These are phyloP conservation scores for Tricholaema leucomelas DNA, from an alignment of 2,113 vertebrate species.

Conservation along the genomic window DNA sequence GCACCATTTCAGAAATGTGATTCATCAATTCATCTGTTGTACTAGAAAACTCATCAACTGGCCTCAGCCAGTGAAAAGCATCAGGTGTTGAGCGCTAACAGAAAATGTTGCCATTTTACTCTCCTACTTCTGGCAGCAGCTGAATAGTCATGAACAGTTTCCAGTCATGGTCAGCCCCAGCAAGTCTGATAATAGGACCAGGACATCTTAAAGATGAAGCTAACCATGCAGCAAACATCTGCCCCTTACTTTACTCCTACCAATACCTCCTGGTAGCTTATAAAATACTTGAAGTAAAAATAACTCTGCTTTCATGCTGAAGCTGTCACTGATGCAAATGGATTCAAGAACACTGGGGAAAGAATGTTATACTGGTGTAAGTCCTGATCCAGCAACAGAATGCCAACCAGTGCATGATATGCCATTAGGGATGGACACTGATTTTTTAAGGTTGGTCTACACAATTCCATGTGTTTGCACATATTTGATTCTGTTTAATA, in stretches of 20 bases:
- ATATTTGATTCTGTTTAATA: too few species aligned
- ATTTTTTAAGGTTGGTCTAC: not conserved
- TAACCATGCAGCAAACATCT: too few species aligned
- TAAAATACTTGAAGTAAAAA: too few species aligned
- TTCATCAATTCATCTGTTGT: not conserved
- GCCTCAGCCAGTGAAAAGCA: not conserved
- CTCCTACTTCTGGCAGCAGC: not conserved
- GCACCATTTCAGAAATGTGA: not conserved
- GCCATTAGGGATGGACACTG: fast-evolving
- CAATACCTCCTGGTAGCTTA: too few species aligned
- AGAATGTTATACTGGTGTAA: not conserved
- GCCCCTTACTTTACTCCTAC: too few species aligned
- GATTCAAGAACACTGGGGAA: too few species aligned
- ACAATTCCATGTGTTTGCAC: fast-evolving
- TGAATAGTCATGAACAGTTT: not conserved
- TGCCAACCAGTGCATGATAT: fast-evolving
- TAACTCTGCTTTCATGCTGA: too few species aligned
- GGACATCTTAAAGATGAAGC: too few species aligned
- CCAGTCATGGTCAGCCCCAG: not conserved
- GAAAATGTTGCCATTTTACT: not conserved
- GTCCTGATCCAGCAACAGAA: not conserved
- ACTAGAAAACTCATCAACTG: not conserved
- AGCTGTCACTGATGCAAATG: too few species aligned
- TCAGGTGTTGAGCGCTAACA: not conserved
- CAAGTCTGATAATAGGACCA: too few species aligned